phyloP scores from a whole-genome alignment of 1,140 invertebrate species.

The Pogonognathellus flavescens region DNA sequence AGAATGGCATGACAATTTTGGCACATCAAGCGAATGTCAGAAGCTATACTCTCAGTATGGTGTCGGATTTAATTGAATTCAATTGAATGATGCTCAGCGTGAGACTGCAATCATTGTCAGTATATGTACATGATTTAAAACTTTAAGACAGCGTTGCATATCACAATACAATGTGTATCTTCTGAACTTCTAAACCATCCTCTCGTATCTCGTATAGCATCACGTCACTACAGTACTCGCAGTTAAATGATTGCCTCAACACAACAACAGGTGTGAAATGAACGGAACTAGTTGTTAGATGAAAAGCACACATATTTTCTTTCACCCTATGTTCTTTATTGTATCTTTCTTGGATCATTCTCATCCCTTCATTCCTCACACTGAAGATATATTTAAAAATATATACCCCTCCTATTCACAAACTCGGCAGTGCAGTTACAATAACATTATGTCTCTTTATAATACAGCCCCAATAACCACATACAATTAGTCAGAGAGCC shows the following conservation, averaged over 20 bases:
- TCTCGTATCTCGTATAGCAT: constrained; percentile 19
- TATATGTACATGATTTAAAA: constrained; percentile 14
- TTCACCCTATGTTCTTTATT: constrained; percentile 16
- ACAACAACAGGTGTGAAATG: constrained; percentile 51
- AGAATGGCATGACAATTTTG: constrained; percentile 20
- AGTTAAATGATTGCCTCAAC: constrained; percentile 35
- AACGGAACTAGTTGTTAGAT: constrained; percentile 14
- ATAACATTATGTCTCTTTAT: not conserved
- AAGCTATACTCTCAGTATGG: constrained; percentile 40
- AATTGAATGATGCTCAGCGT: constrained; percentile 55
- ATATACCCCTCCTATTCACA: too few relatives aligned
- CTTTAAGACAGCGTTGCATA: not conserved
- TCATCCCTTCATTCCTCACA: not conserved
- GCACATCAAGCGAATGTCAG: constrained; percentile 28
- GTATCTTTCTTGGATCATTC: constrained; percentile 10
- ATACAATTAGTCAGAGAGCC: too few relatives aligned
- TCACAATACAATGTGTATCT: not conserved
- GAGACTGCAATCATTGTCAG: constrained; percentile 31
- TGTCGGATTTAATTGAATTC: constrained; percentile 53
- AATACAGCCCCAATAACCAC: not conserved
- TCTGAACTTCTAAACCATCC: constrained; percentile 15
- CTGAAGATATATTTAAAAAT: not conserved
- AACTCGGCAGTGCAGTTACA: too few relatives aligned
- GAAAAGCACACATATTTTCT: not conserved
- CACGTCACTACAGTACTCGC: constrained; percentile 2